These are phyloP conservation scores for Grantiella picta DNA, from an alignment of 2,113 vertebrate species.

Conservation along the genomic window DNA sequence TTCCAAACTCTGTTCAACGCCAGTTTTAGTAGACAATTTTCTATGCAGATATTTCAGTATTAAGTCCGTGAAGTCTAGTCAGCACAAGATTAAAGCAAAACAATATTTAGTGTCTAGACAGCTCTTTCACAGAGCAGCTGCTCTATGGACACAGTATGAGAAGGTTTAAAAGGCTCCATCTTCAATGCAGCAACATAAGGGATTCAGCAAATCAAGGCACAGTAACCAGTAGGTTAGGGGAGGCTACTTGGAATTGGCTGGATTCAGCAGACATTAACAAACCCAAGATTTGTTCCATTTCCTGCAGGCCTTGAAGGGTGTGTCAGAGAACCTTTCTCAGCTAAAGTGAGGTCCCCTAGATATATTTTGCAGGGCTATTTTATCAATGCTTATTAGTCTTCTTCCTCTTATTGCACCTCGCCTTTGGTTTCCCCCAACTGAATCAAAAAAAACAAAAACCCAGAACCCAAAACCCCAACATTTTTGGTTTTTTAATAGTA, in stretches of 20 bases:
- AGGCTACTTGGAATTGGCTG: not conserved
- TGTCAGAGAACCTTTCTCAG: not conserved
- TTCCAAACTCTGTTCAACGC: not conserved
- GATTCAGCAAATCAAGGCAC: not conserved
- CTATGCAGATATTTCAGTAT: not conserved
- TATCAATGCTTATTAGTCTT: not conserved
- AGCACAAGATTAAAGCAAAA: not conserved
- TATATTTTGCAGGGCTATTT: not conserved
- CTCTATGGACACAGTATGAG: not conserved
- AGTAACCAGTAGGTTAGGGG: not conserved
- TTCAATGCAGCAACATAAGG: not conserved
- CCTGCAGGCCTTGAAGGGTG: not conserved
- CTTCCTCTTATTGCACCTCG: not conserved
- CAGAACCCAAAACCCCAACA: not conserved
- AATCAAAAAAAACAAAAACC: not conserved
- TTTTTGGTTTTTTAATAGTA: not conserved
- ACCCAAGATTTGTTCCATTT: not conserved
- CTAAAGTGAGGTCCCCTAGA: not conserved
- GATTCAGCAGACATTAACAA: not conserved
- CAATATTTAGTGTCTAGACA: not conserved
- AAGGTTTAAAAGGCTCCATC: not conserved
- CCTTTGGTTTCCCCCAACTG: fast-evolving
- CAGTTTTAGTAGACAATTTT: not conserved
- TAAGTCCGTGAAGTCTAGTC: not conserved
- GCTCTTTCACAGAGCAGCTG: not conserved